A percentile compares a stretch with the other conserved stretches of the same genome.
Conservation (phyloP, 2,797 vertebrate genomes). For the Mareca penelope region DNA sequence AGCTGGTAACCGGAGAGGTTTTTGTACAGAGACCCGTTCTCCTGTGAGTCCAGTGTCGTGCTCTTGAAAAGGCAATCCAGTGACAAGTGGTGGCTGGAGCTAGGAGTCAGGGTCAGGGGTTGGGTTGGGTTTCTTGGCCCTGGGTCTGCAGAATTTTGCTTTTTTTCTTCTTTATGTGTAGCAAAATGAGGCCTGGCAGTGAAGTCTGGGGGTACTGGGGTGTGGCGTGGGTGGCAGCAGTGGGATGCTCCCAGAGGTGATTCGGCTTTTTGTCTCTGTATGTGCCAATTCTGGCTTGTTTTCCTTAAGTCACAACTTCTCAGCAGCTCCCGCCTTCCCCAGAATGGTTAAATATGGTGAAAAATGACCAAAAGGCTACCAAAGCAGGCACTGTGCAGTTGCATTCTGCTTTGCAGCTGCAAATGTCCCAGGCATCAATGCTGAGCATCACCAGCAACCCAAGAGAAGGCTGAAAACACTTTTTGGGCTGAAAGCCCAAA, state of each 20-base stretch:
- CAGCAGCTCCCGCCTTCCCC: too few species aligned
- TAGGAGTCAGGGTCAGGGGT: background rate
- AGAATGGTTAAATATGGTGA: too few species aligned
- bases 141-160: background rate
- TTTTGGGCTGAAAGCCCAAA: background rate
- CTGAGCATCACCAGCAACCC: background rate
- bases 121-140: background rate
- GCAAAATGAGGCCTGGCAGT: background rate
- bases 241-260: background rate
- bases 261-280: too few species aligned
- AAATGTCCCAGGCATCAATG: too few species aligned
- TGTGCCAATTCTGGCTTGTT: too few species aligned
- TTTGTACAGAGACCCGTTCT: background rate
- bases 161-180: background rate
- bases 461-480: background rate
- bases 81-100: background rate
- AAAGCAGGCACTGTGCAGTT: too few species aligned
- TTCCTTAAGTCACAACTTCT: too few species aligned
- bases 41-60: background rate
- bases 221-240: too few species aligned
- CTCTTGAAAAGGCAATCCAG: background rate
- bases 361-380: too few species aligned
- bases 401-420: too few species aligned
- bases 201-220: too few species aligned
- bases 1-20: background rate